Percentiles rank a stretch among this genome's conserved stretches.
These are phyloP conservation scores for Tribolium freemani DNA, from an alignment of 2,888 invertebrate genomes.

Conservation along the genomic window DNA sequence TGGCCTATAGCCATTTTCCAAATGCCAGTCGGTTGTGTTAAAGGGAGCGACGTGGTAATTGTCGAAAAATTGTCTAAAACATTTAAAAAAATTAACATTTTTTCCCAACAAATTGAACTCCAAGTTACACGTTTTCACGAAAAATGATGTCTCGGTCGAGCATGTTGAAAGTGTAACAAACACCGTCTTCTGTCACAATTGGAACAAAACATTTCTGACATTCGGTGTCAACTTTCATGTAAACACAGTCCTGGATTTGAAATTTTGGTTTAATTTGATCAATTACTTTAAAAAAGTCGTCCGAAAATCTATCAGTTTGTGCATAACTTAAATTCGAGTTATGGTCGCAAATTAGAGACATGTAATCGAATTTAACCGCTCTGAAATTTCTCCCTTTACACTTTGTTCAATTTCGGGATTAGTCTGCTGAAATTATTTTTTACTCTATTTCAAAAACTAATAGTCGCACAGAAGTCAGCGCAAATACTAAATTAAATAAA, in stretches of 20 bases:
- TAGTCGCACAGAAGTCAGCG: no score
- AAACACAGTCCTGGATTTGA: constrained; percentile 40
- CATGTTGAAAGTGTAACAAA: constrained; percentile 80
- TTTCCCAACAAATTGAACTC: no score
- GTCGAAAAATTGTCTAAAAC: constrained; percentile 49
- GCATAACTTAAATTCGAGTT: constrained; percentile 66
- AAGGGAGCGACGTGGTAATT: constrained; percentile 44
- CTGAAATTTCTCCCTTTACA: constrained; percentile 60
- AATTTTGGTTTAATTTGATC: constrained; percentile 18
- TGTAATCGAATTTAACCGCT: constrained; percentile 68
- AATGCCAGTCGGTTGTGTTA: constrained; percentile 69
- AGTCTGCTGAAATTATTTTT: neutral
- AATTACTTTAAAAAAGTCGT: constrained; percentile 19
- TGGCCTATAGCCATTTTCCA: constrained; percentile 74
- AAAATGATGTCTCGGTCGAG: constrained; percentile 73
- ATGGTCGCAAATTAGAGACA: constrained; percentile 73
- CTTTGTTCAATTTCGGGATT: neutral
- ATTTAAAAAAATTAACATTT: neutral
- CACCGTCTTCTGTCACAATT: constrained; percentile 78
- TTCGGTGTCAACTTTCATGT: constrained; percentile 28
- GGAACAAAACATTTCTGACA: constrained; percentile 57
- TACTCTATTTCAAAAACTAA: no score
- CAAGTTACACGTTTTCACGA: constrained; percentile 69
- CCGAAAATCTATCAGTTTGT: constrained; percentile 69
- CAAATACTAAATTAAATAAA: no score